Conservation (phyloP, 1,140 invertebrate genomes). For the Eupristina koningsbergeri region DNA sequence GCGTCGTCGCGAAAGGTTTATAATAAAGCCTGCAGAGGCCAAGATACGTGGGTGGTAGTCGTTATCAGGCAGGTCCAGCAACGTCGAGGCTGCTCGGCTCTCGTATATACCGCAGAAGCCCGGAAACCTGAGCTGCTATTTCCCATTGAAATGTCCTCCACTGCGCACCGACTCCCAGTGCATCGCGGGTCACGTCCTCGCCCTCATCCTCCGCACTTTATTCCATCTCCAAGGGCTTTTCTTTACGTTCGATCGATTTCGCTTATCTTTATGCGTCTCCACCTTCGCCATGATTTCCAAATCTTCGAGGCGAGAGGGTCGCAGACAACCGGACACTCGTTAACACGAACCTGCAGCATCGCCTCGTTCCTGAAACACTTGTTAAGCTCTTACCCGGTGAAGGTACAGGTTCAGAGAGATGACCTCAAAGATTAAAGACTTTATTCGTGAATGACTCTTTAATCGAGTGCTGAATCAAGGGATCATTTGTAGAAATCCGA, state of each 20-base stretch:
- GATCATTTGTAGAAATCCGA: too few relatives aligned
- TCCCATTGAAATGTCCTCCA: constrained; percentile 42
- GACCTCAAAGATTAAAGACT: too few relatives aligned
- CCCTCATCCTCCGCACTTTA: not conserved
- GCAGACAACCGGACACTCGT: too few relatives aligned
- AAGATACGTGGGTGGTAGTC: constrained; percentile 57
- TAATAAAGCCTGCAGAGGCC: constrained; percentile 62
- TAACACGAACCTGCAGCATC: too few relatives aligned
- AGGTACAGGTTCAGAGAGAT: too few relatives aligned
- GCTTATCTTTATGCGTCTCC: not conserved
- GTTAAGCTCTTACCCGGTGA: too few relatives aligned
- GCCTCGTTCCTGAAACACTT: too few relatives aligned
- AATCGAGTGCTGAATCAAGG: too few relatives aligned
- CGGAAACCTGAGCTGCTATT: constrained; percentile 34
- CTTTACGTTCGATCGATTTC: not conserved
- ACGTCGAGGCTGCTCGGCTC: not conserved
- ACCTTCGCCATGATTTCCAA: too few relatives aligned
- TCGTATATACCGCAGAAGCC: constrained; percentile 43
- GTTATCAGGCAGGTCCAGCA: constrained; percentile 59
- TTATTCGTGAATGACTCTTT: too few relatives aligned
- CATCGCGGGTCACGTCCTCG: not conserved
- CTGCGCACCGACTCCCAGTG: too few relatives aligned
- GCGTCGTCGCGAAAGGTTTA: constrained; percentile 55
- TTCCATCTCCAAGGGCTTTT: not conserved
- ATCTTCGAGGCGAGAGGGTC: too few relatives aligned